Percentiles rank a stretch among this genome's conserved stretches.
phyloP scores from a whole-genome alignment of 2,113 vertebrate species.

The Mellivora capensis region DNA sequence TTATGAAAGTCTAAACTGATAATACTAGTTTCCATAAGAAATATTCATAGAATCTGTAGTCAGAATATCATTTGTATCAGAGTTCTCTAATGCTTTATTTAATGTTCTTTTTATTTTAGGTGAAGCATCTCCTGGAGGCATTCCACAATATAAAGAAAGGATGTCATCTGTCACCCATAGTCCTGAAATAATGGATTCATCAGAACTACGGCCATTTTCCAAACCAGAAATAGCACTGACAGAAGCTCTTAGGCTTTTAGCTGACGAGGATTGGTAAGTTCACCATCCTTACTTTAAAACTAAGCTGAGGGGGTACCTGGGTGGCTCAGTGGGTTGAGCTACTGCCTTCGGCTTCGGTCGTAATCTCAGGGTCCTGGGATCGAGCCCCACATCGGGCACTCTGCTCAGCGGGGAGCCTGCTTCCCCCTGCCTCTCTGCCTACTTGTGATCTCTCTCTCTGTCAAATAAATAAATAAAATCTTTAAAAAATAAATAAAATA shows the following conservation, averaged over 20 bases:
- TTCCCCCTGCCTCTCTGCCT: no score
- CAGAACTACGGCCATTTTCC: slow-evolving; percentile 85
- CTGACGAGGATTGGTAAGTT: slow-evolving; percentile 91
- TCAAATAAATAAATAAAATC: no score
- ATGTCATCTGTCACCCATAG: slow-evolving; percentile 69
- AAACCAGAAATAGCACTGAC: slow-evolving; percentile 87
- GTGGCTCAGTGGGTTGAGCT: no score
- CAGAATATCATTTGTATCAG: not conserved
- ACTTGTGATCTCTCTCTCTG: no score
- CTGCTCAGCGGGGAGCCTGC: no score
- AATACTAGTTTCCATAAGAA: not conserved
- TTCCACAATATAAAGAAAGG: slow-evolving; percentile 80
- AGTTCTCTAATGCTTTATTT: not conserved
- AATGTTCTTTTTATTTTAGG: slow-evolving; percentile 70
- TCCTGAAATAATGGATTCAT: slow-evolving; percentile 83
- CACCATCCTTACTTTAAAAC: not conserved
- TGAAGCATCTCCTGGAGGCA: slow-evolving; percentile 76
- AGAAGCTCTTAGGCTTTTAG: slow-evolving; percentile 87
- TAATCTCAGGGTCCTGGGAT: no score
- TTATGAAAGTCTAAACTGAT: not conserved
- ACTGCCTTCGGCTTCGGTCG: no score
- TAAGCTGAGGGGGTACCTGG: not conserved
- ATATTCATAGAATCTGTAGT: not conserved
- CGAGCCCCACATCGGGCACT: no score
- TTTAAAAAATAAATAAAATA: no score